Evolutionary conservation across 2,888 invertebrate species (phyloP).

Genomic region (Ctena decussata): DNA sequence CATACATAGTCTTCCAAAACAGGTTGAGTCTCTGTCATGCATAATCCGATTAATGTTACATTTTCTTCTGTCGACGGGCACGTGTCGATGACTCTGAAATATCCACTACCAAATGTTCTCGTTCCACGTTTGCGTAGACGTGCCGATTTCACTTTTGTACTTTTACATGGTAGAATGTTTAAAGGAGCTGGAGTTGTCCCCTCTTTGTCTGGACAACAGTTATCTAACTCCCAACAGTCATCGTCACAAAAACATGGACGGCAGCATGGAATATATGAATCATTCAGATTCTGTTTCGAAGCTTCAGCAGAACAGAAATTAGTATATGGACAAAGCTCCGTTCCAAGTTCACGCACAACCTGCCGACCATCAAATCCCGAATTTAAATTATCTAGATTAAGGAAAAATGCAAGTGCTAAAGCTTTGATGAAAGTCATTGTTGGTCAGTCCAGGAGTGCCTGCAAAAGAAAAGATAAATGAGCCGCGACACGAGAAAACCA

Average conservation of each 20-base stretch:
- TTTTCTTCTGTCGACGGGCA: neutral
- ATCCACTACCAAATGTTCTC: neutral
- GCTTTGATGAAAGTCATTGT: too few species aligned
- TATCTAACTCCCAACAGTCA: neutral
- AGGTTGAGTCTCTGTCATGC: neutral
- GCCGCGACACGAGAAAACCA: too few species aligned
- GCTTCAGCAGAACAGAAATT: too few species aligned
- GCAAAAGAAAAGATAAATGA: too few species aligned
- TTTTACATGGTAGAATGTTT: neutral
- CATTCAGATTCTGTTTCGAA: too few species aligned
- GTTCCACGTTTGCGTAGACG: neutral
- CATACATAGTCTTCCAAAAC: neutral
- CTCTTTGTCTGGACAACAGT: neutral
- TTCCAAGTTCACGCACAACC: too few species aligned
- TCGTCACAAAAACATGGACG: neutral
- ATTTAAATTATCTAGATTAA: too few species aligned
- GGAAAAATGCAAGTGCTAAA: too few species aligned
- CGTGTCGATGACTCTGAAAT: neutral
- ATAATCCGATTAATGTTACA: neutral
- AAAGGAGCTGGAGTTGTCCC: neutral
- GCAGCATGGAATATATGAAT: too few species aligned
- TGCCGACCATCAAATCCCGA: too few species aligned
- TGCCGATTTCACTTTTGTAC: neutral
- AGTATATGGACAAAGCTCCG: too few species aligned
- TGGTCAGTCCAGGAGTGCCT: too few species aligned